These are phyloP conservation scores for Parus major DNA, from an alignment of 2,113 vertebrate species.

Conservation along the genomic window DNA sequence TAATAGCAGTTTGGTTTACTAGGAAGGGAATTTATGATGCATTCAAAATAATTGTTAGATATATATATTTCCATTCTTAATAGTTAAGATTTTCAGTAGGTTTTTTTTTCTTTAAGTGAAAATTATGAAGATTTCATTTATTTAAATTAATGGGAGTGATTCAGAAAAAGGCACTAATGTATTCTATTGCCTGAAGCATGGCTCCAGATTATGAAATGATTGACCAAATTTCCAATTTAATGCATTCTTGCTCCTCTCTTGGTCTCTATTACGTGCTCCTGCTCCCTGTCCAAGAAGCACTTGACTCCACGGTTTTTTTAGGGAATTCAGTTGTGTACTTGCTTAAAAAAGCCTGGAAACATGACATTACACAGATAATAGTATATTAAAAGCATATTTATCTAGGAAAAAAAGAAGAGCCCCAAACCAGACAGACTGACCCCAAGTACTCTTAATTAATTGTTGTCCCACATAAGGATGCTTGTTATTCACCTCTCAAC, in stretches of 20 bases:
- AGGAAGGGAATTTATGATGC: not conserved
- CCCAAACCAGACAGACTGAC: not conserved
- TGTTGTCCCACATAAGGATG: not conserved
- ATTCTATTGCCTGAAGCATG: not conserved
- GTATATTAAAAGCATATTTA: not conserved
- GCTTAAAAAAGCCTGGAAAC: fast-evolving
- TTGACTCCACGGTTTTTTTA: not conserved
- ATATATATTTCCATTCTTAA: not conserved
- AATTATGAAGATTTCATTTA: not conserved
- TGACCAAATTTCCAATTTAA: not conserved
- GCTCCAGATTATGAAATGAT: not conserved
- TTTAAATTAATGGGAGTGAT: not conserved
- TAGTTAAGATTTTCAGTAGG: not conserved
- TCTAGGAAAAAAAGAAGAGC: not conserved
- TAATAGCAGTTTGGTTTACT: constrained; percentile 41
- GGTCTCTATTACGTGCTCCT: not conserved
- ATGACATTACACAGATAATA: not conserved
- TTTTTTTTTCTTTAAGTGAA: not conserved
- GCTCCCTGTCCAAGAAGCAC: not conserved
- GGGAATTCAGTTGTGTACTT: not conserved
- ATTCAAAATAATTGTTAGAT: constrained; percentile 9
- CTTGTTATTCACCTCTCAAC: not conserved
- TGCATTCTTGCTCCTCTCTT: not conserved
- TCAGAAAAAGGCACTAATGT: not conserved
- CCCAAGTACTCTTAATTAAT: not conserved